These are phyloP conservation scores for Galerucella pusilla DNA, from an alignment of 2,888 invertebrate genomes.

Conservation along the genomic window DNA sequence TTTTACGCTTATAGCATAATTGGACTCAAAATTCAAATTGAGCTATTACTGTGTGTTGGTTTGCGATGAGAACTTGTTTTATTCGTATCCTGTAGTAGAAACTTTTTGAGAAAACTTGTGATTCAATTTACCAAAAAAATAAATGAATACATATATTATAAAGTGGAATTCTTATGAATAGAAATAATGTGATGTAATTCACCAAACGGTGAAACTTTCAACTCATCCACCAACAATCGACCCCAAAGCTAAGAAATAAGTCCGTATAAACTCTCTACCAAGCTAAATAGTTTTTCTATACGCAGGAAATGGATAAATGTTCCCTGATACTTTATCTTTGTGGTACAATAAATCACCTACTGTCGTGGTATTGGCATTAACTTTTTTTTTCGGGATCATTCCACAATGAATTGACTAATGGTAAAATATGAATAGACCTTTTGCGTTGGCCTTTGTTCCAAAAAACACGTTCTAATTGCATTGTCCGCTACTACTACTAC, in stretches of 20 bases:
- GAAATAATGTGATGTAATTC: too few relatives aligned
- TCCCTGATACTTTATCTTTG: conserved; percentile 4
- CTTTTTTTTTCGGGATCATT: conserved; percentile 15
- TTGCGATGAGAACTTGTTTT: too few relatives aligned
- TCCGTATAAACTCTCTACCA: neutral
- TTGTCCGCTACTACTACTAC: conserved; percentile 7
- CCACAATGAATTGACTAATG: conserved; percentile 26
- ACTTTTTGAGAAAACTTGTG: too few relatives aligned
- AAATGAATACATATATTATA: too few relatives aligned
- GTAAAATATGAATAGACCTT: conserved; percentile 27
- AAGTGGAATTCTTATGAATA: too few relatives aligned
- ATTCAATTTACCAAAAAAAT: too few relatives aligned
- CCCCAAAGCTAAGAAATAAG: conserved; percentile 3
- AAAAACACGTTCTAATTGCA: conserved; percentile 9
- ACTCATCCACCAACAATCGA: neutral
- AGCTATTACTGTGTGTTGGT: too few relatives aligned
- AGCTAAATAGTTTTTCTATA: conserved; percentile 5
- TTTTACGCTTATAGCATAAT: too few relatives aligned
- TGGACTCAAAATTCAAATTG: too few relatives aligned
- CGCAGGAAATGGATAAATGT: conserved; percentile 8
- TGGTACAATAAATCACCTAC: conserved; percentile 4
- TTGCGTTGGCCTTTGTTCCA: conserved; percentile 10
- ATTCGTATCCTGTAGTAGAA: too few relatives aligned
- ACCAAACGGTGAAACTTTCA: too few relatives aligned
- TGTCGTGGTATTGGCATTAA: conserved; percentile 17